These are phyloP conservation scores for Diabrotica virgifera DNA, from an alignment of 1,140 invertebrate species.

Conservation along the genomic window DNA sequence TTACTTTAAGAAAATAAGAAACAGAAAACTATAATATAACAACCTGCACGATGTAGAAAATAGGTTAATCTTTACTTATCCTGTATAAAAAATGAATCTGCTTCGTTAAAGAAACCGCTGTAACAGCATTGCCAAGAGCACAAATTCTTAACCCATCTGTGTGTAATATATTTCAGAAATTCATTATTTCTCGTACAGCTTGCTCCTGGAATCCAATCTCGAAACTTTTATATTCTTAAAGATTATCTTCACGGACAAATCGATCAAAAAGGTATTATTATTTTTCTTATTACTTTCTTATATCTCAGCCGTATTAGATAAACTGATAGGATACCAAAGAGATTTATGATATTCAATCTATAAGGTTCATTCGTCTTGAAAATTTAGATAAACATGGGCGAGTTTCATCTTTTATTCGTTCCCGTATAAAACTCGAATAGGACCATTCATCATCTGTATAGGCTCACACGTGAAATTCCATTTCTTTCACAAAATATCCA, in stretches of 20 bases:
- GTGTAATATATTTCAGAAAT: neutral
- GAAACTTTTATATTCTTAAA: neutral
- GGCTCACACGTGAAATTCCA: neutral
- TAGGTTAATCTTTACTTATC: no score
- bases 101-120: no score
- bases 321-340: neutral
- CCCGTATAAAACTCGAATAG: neutral
- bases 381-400: constrained; percentile 13
- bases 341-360: constrained; percentile 10
- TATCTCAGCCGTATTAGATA: neutral
- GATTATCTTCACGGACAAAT: neutral
- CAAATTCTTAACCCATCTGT: neutral
- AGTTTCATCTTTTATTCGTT: neutral
- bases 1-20: no score
- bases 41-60: no score
- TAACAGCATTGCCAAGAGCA: no score
- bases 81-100: no score
- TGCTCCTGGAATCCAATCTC: neutral
- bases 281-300: neutral
- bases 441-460: neutral
- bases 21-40: no score
- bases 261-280: constrained; percentile 1
- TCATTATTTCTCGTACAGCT: neutral
- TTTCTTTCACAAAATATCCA: neutral
- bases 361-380: constrained; percentile 12